Evolutionary conservation across 2,113 vertebrate genomes (phyloP).

Genomic region (Uria aalge): DNA sequence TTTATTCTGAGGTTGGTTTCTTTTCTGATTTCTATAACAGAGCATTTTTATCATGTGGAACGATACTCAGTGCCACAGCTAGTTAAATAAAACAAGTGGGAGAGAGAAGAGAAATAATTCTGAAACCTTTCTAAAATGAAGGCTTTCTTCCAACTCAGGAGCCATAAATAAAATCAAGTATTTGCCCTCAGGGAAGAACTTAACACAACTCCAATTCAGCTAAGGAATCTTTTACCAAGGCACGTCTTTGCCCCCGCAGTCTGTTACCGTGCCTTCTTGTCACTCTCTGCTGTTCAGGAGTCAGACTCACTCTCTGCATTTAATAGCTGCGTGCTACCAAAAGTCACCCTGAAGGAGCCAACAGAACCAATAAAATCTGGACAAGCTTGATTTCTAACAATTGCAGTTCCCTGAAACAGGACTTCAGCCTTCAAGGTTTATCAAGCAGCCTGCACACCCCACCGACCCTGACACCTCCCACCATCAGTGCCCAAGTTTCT

Average conservation of each 20-base stretch:
- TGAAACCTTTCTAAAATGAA: conserved; percentile 15
- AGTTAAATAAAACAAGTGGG: conserved; percentile 15
- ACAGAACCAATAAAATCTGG: neutral
- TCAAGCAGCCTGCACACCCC: neutral
- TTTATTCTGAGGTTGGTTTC: neutral
- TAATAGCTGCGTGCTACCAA: neutral
- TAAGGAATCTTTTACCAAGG: neutral
- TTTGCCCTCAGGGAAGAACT: conserved; percentile 14
- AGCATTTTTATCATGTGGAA: neutral
- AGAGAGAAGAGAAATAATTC: neutral
- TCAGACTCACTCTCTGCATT: neutral
- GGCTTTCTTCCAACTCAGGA: neutral
- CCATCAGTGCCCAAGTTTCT: neutral
- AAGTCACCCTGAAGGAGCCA: neutral
- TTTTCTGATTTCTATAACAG: neutral
- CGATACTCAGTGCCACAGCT: neutral
- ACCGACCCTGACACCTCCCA: fast-evolving
- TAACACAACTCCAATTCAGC: neutral
- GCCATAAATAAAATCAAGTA: conserved; percentile 47
- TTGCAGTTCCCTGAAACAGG: neutral
- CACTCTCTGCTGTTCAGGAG: neutral
- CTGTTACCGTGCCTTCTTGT: neutral
- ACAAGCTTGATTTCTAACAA: neutral
- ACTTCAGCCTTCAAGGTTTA: neutral
- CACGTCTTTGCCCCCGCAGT: neutral